Conservation (phyloP, 2,113 vertebrate genomes). For the Scartelaos histophorus region DNA sequence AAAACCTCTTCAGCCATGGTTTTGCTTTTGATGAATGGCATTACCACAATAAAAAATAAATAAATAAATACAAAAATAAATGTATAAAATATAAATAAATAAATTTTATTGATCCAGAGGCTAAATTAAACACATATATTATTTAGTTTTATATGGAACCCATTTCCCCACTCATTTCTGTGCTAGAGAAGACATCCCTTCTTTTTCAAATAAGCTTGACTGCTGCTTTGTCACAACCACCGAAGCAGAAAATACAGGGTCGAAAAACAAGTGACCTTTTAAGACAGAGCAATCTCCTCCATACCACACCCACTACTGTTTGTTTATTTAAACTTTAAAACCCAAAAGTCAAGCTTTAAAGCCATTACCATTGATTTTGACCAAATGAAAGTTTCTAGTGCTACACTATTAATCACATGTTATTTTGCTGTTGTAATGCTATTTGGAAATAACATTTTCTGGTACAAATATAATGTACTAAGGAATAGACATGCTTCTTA, state of each 20-base stretch:
- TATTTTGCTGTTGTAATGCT: not conserved
- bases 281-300: not conserved
- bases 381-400: not conserved
- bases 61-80: too few relatives aligned
- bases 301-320: not conserved
- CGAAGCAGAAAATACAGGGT: not conserved
- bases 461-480: not conserved
- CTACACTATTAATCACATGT: not conserved
- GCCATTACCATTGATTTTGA: constrained; percentile 11
- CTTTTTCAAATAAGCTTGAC: constrained; percentile 23
- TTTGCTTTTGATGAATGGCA: too few relatives aligned
- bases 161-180: not conserved
- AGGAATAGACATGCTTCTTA: not conserved
- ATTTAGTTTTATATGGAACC: not conserved
- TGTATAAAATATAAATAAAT: too few relatives aligned
- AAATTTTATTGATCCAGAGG: too few relatives aligned
- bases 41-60: too few relatives aligned
- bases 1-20: too few relatives aligned
- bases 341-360: constrained; percentile 3
- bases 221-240: not conserved
- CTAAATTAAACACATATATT: not conserved
- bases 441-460: not conserved
- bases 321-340: not conserved
- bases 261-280: constrained; percentile 2
- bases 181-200: not conserved